Base-by-base conservation (phyloP, 2,888 invertebrate genomes). In the Sinhomidia bicolor region DNA sequence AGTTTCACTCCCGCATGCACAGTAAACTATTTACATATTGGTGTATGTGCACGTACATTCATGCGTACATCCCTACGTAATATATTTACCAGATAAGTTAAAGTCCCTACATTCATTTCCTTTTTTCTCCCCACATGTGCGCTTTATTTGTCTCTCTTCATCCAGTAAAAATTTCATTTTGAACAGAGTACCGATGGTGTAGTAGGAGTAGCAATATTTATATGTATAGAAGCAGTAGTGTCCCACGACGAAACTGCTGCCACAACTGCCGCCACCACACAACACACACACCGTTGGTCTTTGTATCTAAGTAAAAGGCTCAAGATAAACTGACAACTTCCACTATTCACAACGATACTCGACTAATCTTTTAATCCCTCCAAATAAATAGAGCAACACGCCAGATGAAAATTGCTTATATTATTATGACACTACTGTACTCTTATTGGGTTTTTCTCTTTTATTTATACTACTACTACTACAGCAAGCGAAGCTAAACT, bases 301-400 rank as follows among this genome's bases (percentile, higher is more conserved):
- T 44, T 65, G 32, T 81, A 26, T 81, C 23, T 36, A 32, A n/a
- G 29, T 10, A n/a, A 32, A 54, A 62, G 68, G 83, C 32, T 71
- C 20, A 71, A 83, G 83, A 68, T 83, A 83, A 68, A 71, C 41
- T 83, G 71, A 83, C 83, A 83, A 83, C 54, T 71, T 83, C 71
- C 20, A 51, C 68, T 71, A 71, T 54, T 71, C 83, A 71, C n/a
- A 44, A 62, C 44, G 68, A 54, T 71, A 17, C 71, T n/a, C n/a
- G n/a, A n/a, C n/a, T 83, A 83, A 83, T 83, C 83, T 83, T 71
- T 83, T 83, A 83, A 83, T 83, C 83, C 83, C 23, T 32, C 20
- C n/a, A 71, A 83, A 83, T 83, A 83, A 83, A 83, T 83, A 83
- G 83, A 83, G 71, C 71, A n/a, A 71, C 71, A 57, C 62, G 65